Base-by-base conservation (phyloP, 2,888 invertebrate genomes). In the Apodemia hepburni region DNA sequence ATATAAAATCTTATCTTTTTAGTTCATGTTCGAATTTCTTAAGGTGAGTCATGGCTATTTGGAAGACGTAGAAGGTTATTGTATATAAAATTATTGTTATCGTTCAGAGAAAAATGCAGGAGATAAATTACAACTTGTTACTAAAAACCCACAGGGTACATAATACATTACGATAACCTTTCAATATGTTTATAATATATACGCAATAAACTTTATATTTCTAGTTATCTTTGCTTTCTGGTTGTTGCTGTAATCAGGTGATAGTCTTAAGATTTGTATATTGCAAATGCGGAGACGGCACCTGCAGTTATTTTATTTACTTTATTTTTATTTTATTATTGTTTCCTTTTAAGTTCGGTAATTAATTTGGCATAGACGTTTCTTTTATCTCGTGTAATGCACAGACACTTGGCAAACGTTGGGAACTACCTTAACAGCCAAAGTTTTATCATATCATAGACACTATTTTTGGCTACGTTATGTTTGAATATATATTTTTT, bases 1-100 rank as follows among this genome's bases (percentile, higher is more conserved):
- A 58, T 58, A 54, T 22, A 6, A 27, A 12, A 58, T 58, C n/a
- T 35, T 58, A 58, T 58, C 35, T 58, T 58, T 35, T 18, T 58
- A 58, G 29, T 58, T 58, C 33, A 38, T 18, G 58, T 17, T 17
- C 11, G 15, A 61, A 18, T 35, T 57, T 27, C 59, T 38, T 27
- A 27, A 27, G 51, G 51, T 54, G 51, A 27, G 27, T 54, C 51
- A 27, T 54, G 5, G 11, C 4, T 11, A 42, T 4, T 5, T 42
- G 15, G 15, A 42, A 42, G 3, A 17, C 18, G 18, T 29, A 17
- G 11, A 18, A 8, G 60, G 29, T 63, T 33, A 57, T 42, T 51
- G 51, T 54, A 2, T 27, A 9, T 8, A 7, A 1, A 42, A 5
- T 12, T 42, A 42, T 15, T 15, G 5, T 42, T 15, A 15, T 42